phyloP scores from a whole-genome alignment of 1,140 invertebrate genomes.

The Hermetia illucens region DNA sequence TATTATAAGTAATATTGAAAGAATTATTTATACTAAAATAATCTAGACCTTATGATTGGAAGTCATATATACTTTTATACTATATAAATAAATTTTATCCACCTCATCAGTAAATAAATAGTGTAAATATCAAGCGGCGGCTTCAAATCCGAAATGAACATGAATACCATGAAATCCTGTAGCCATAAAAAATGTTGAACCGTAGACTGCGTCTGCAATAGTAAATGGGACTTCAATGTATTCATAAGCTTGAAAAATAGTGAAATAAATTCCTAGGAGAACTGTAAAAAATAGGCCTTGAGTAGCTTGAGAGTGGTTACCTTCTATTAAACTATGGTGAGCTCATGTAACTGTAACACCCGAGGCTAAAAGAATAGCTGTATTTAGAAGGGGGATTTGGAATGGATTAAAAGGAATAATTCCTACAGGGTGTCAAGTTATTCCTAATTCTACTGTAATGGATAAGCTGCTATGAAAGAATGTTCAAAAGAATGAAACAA shows the following conservation, averaged over 20 bases:
- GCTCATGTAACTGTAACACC: constrained; percentile 40
- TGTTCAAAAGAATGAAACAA: constrained; percentile 45
- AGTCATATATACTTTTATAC: constrained; percentile 50
- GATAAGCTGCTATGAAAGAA: constrained; percentile 48
- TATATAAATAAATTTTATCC: constrained; percentile 43
- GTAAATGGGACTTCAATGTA: constrained; percentile 43
- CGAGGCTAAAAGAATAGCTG: constrained; percentile 39
- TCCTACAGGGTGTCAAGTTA: constrained; percentile 38
- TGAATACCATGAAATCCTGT: constrained; percentile 61
- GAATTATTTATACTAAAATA: constrained; percentile 38
- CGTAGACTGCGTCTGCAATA: constrained; percentile 47
- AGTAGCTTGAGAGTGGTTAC: constrained; percentile 30
- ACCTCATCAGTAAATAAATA: constrained; percentile 57
- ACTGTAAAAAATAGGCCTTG: constrained; percentile 37
- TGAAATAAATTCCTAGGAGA: constrained; percentile 39
- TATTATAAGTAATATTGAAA: constrained; percentile 24
- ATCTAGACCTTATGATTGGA: constrained; percentile 53
- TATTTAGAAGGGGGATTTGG: constrained; percentile 44
- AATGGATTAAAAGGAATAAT: constrained; percentile 45
- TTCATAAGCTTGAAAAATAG: constrained; percentile 31
- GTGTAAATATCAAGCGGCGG: constrained; percentile 56
- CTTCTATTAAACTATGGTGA: constrained; percentile 39
- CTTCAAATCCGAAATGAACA: constrained; percentile 58
- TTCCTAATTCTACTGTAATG: constrained; percentile 43
- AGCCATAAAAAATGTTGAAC: constrained; percentile 51